phyloP scores from a whole-genome alignment of 92 coral and sea anemone species.

The Actinostola sp. region DNA sequence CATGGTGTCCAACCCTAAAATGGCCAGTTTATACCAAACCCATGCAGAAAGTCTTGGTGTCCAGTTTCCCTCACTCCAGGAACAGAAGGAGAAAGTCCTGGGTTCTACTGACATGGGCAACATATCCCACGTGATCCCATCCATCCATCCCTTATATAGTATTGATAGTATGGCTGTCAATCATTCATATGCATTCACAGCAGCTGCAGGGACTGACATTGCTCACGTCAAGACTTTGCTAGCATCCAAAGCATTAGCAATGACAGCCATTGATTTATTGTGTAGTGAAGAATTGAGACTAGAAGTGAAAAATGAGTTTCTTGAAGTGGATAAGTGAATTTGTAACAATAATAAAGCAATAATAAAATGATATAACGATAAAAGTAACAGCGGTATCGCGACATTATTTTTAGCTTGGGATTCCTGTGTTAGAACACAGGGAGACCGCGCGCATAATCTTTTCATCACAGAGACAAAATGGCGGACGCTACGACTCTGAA shows the following conservation, averaged over 20 bases:
- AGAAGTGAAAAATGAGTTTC: conserved; percentile 47
- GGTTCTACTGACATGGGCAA: conserved; percentile 88
- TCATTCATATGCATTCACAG: conserved; percentile 82
- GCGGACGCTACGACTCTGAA: conserved; percentile 8
- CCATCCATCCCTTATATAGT: conserved; percentile 69
- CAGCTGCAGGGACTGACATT: conserved; percentile 62
- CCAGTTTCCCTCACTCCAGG: conserved; percentile 47
- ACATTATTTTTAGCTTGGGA: conserved; percentile 13
- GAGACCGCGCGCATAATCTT: no score
- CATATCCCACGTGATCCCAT: conserved; percentile 74
- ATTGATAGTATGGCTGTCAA: conserved; percentile 71
- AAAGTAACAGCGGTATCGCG: no score
- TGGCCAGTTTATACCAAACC: conserved; percentile 79
- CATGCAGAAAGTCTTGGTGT: conserved; percentile 89
- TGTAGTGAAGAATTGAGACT: conserved; percentile 56
- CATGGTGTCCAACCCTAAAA: conserved; percentile 63
- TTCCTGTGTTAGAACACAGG: background rate
- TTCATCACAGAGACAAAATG: conserved; percentile 33
- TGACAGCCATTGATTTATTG: conserved; percentile 84
- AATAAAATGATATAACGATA: no score
- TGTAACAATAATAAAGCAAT: no score
- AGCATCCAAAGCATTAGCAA: conserved; percentile 82
- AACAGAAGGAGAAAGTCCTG: conserved; percentile 21
- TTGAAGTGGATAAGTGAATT: no score
- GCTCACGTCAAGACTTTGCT: conserved; percentile 76